These are phyloP conservation scores for Drosophila tristis DNA, from an alignment of 1,140 invertebrate species.

Conservation along the genomic window DNA sequence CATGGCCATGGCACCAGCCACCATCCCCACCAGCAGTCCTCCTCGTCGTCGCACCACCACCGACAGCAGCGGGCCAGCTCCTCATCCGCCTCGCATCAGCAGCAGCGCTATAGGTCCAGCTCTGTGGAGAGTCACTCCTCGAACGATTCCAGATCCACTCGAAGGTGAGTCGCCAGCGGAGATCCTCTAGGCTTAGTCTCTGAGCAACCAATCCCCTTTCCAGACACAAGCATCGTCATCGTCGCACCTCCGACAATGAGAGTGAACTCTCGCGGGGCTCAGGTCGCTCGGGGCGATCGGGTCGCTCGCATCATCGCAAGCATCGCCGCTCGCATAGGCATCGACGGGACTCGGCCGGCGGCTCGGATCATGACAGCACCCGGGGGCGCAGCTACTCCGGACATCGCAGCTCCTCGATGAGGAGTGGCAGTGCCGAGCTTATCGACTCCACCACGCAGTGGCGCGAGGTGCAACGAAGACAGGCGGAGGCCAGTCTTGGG, in stretches of 20 bases:
- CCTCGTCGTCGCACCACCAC: constrained; percentile 37
- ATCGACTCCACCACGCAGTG: constrained; percentile 95
- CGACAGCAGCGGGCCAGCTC: constrained; percentile 28
- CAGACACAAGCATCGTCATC: constrained; percentile 91
- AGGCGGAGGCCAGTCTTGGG: constrained; percentile 86
- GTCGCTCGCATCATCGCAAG: constrained; percentile 86
- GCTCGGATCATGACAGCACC: constrained; percentile 86
- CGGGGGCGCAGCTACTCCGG: constrained; percentile 84
- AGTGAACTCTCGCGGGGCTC: constrained; percentile 94
- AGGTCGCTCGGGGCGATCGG: constrained; percentile 90
- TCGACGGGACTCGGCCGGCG: constrained; percentile 85
- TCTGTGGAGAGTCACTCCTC: constrained; percentile 95
- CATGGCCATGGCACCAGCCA: constrained; percentile 74
- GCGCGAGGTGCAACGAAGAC: constrained; percentile 92
- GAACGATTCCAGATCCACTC: constrained; percentile 89
- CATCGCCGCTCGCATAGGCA: constrained; percentile 88
- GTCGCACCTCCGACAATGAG: constrained; percentile 93
- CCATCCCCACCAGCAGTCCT: constrained; percentile 59
- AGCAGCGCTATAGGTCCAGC: constrained; percentile 85
- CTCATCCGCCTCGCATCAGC: constrained; percentile 71
- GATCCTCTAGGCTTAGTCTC: no score
- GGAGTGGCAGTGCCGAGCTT: constrained; percentile 86
- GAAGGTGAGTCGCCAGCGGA: constrained; percentile 84
- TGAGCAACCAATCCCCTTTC: background rate
- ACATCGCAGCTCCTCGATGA: constrained; percentile 78